Evolutionary conservation across 2,797 vertebrate species (phyloP), one percentile per base, ranked within the genome.

Genomic region (Mormyrops boulengeri): DNA sequence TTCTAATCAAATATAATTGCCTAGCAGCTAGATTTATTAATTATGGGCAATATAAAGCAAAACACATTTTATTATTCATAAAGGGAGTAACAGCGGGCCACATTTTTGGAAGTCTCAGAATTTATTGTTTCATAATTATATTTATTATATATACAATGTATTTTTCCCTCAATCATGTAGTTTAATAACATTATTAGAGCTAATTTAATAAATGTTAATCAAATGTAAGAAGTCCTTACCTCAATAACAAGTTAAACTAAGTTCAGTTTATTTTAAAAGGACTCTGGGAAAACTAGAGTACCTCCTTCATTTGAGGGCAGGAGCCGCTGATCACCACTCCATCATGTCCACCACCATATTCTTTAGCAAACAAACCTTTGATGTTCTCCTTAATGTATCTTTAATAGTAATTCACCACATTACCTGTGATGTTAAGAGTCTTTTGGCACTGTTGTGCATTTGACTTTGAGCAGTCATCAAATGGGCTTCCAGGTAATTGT

Each of bases 31-130:
- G 73, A 44, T 80, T 19, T 80, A 80, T 80, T 80, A 47, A 80
- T 80, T 8, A 41, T 47, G 17, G 12, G 66, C 14, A 80, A 80
- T 80, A 47, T 80, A 80, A 80, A 47, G 41, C 73, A 80, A 80
- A 44, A 47, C 73, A 80, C 2, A 80, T 80, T 80, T 41, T n/a
- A 80, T 47, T 80, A 80, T 80, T 80, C 34, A 80, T 80, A 80
- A 80, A 41, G 19, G 17, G 38, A 80, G 41, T 80, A n/a, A 41
- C 17, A 47, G 41, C 41, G 9, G 73, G 73, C 17, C 19, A 44
- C 73, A 80, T 80, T 80, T 80, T 80, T 80, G 38, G 73, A 80
- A 80, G 41, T 47, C 73, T 80, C 73, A 44, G 73, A 73, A 73
- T 80, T 80, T 80, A 80, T 80, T n/a, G 38, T 80, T 44, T 80